phyloP scores from a whole-genome alignment of 2,888 invertebrate species.

The Arrhopalites spinosus region DNA sequence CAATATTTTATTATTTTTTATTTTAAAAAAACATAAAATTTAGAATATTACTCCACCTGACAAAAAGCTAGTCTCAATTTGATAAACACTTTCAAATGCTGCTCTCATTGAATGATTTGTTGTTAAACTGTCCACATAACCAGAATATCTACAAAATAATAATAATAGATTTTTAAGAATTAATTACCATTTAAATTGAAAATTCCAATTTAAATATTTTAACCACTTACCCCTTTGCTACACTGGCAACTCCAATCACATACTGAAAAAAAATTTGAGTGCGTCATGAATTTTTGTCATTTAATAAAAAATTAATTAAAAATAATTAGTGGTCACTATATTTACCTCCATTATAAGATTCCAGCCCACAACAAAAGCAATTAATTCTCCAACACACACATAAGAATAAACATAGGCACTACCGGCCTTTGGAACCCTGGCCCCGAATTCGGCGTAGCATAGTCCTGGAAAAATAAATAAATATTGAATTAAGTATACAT shows the following conservation, averaged over 20 bases:
- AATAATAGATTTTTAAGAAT: too few relatives aligned
- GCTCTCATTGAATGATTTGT: slow-evolving; percentile 67
- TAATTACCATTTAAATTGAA: too few relatives aligned
- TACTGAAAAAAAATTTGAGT: neutral
- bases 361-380: slow-evolving; percentile 92
- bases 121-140: slow-evolving; percentile 70
- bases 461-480: slow-evolving; percentile 28
- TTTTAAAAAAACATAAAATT: too few relatives aligned
- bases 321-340: slow-evolving; percentile 73
- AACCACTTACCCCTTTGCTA: slow-evolving; percentile 77
- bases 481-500: too few relatives aligned
- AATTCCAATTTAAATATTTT: too few relatives aligned
- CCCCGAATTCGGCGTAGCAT: slow-evolving; percentile 84
- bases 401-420: slow-evolving; percentile 94
- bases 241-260: slow-evolving; percentile 71
- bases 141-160: slow-evolving; percentile 57
- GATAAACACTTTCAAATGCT: slow-evolving; percentile 64
- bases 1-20: too few relatives aligned
- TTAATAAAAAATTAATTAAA: neutral
- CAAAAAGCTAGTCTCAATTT: slow-evolving; percentile 67
- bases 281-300: neutral
- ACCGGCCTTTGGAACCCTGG: slow-evolving; percentile 85
- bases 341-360: slow-evolving; percentile 78
- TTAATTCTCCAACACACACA: slow-evolving; percentile 88
- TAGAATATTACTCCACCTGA: too few relatives aligned